Percentiles rank a stretch among this genome's conserved stretches.
These are phyloP conservation scores for Argyra leucocephala DNA, from an alignment of 2,888 invertebrate genomes.

Conservation along the genomic window DNA sequence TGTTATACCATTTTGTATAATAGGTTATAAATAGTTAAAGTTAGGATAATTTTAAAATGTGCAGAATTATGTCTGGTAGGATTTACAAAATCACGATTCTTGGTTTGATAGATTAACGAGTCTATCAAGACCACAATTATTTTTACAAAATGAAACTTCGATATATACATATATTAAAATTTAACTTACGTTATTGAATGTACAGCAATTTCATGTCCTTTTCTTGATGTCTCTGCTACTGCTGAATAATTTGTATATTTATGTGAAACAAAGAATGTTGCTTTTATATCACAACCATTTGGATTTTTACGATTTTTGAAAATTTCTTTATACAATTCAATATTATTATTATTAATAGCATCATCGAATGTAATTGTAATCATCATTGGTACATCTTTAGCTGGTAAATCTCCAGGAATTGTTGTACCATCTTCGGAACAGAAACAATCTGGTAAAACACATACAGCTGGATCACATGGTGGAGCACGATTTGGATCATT, in stretches of 20 bases:
- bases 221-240: conserved; percentile 81
- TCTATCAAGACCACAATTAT: not conserved
- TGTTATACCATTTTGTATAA: not conserved
- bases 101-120: not conserved
- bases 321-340: conserved; percentile 84
- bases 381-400: conserved; percentile 86
- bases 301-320: conserved; percentile 86
- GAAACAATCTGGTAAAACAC: conserved; percentile 85
- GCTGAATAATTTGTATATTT: conserved; percentile 90
- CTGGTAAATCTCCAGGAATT: conserved; percentile 73
- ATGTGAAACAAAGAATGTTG: conserved; percentile 85
- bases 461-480: conserved; percentile 76
- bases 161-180: too few relatives aligned
- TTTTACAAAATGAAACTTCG: too few relatives aligned
- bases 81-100: not conserved
- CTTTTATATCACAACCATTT: conserved; percentile 86
- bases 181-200: conserved; percentile 87
- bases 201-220: conserved; percentile 87
- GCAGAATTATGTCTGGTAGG: too few relatives aligned
- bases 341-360: conserved; percentile 91
- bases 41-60: too few relatives aligned
- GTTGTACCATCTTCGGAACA: conserved; percentile 85
- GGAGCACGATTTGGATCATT: conserved; percentile 89
- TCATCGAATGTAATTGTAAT: conserved; percentile 90
- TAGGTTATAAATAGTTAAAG: too few relatives aligned